A percentile compares a stretch with the other conserved stretches of the same genome.
Evolutionary conservation across 2,888 invertebrate species (phyloP).

Genomic region (Baccha elongata): DNA sequence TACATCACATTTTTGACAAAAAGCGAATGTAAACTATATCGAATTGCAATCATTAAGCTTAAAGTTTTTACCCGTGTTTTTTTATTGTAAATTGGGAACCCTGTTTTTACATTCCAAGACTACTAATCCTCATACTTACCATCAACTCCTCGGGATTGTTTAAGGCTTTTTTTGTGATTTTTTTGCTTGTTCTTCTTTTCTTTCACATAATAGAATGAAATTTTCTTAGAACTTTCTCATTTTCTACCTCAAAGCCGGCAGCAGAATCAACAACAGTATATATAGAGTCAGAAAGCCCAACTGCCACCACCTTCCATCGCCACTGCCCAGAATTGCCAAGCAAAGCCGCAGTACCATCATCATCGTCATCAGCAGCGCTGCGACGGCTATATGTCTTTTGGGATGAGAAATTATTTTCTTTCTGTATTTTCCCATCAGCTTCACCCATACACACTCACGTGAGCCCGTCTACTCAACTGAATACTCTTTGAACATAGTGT

Average conservation of each 20-base stretch:
- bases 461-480: background rate
- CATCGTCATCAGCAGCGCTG: background rate
- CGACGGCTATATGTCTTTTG: constrained; percentile 29
- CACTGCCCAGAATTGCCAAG: background rate
- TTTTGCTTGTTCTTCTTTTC: constrained; percentile 26
- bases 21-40: too few species aligned
- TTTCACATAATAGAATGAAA: constrained; percentile 50
- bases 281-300: constrained; percentile 51
- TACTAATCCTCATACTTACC: background rate
- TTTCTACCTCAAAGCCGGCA: constrained; percentile 64
- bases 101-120: constrained; percentile 8
- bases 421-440: constrained; percentile 51
- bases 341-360: constrained; percentile 2
- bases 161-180: constrained; percentile 20
- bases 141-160: constrained; percentile 44
- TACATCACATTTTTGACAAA: too few species aligned
- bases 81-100: constrained; percentile 33
- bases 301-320: constrained; percentile 11
- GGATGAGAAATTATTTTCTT: constrained; percentile 69
- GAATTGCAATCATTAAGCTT: too few species aligned
- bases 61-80: too few species aligned
- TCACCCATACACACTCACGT: constrained; percentile 22
- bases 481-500: constrained; percentile 24
- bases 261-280: constrained; percentile 68
- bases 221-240: constrained; percentile 68